Base-by-base conservation (phyloP, 2,888 invertebrate species). In the Pollenia griseotomentosa region DNA sequence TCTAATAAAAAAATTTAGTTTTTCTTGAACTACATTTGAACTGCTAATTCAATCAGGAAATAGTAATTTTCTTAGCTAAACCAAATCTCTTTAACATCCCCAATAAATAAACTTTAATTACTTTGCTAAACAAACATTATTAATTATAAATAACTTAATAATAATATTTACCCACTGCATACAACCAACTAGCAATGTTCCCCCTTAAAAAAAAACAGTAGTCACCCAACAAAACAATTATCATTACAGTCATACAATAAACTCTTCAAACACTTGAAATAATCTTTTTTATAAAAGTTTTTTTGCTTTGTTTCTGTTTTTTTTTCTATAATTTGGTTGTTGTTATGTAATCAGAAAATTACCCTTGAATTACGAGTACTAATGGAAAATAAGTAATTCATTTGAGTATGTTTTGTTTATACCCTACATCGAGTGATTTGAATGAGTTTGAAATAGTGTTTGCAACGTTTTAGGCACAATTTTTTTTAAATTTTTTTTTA, bases 81-180 rank as follows among this genome's bases (percentile, higher is more conserved):
- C 16, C 16, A 63, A 78, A 66, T 23, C 65, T 19, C 51, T 48
- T 19, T 48, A 46, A 57, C 61, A 42, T 51, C 11, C 44, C 7
- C 33, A 19, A 11, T 23, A 48, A 57, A 81, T 73, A 51, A 82
- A 33, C 42, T 75, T 40, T 44, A 59, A 78, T 84, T 78, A 87
- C 66, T 81, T 78, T 66, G 77, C 81, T 80, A 59, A 33, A 73
- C 55, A 80, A 87, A 78, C 80, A 65, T 77, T 83, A 87, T 78
- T 78, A 74, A 83, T 84, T 81, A 84, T 78, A 81, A 87, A 84
- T 78, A 81, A 87, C 81, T 73, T 63, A 87, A 77, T 86, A 77
- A 83, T 65, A 74, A 74, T 77, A 84, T 66, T 81, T 75, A 71
- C 46, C 46, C 65, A 70, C 61, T 46, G 65, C 65, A 11, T 12